Evolutionary conservation across 2,113 vertebrate genomes (phyloP), one percentile per base, ranked within the genome.

Genomic region (Dolichallabes microphthalmus): DNA sequence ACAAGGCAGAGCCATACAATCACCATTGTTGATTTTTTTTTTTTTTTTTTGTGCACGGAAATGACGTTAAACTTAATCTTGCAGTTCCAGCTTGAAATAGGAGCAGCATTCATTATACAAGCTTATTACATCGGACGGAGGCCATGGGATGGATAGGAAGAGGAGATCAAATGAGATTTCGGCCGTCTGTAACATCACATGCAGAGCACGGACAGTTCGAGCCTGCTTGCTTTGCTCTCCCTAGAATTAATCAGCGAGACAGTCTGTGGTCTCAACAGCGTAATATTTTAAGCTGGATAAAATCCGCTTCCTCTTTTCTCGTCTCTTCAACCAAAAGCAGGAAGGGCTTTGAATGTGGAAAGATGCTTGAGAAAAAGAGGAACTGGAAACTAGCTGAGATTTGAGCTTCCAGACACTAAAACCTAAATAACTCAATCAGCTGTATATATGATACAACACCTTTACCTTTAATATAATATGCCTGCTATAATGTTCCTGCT

Each of bases 171-270:
- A 83, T 74, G 63, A 64, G 50, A 87, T 63, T 55, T 66, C 53
- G 22, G 76, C 22, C 74, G 50, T 61, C 69, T 76, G 69, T 61
- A 75, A 66, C 75, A 64, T 69, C 52, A 71, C 63, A 85, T 39
- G 25, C 30, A 22, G 63, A 52, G 76, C 53, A 50, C 39, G 79
- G 10, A 52, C 6, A 27, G 64, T 39, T 79, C 68, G 39, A 55
- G 30, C 75, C 66, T 68, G 32, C 39, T 35, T 30, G 74, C 82
- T 80, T 64, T 57, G 20, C 77, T 79, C 81, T 84, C 61, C 68
- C 53, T 77, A 68, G 85, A 86, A 84, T 84, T 84, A 86, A 88
- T 88, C 85, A 88, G 61, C 20, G 60, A 79, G 75, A 75, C 64
- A 82, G 66, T 58, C 80, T 69, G 69, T 69, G 83, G 61, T 53